phyloP scores from a whole-genome alignment of 2,888 invertebrate species.

The Cecidostiba fungosa region DNA sequence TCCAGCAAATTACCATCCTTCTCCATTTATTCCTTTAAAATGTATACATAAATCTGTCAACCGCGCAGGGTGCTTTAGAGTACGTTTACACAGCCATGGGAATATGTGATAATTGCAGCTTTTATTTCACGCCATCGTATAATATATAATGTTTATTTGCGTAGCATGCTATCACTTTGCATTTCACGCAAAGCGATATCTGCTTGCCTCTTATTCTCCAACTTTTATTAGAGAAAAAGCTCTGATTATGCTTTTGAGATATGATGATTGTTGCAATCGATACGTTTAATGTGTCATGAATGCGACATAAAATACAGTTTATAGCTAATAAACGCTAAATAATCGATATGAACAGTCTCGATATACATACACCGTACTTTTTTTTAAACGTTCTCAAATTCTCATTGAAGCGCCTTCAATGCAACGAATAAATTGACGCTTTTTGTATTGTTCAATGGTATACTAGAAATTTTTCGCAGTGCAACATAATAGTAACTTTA shows the following conservation, averaged over 20 bases:
- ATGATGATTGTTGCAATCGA: slow-evolving; percentile 31
- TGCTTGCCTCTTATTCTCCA: slow-evolving; percentile 49
- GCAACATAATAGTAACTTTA: slow-evolving; percentile 52
- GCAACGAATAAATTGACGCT: slow-evolving; percentile 43
- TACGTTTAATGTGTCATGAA: slow-evolving; percentile 30
- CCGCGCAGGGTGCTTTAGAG: slow-evolving; percentile 64
- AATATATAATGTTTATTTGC: slow-evolving; percentile 29
- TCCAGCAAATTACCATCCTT: slow-evolving; percentile 24
- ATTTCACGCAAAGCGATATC: slow-evolving; percentile 54
- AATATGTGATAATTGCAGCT: slow-evolving; percentile 61
- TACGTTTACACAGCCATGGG: slow-evolving; percentile 72
- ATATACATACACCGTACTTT: slow-evolving; percentile 38
- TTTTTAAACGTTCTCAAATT: slow-evolving; percentile 34
- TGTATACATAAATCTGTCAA: slow-evolving; percentile 46
- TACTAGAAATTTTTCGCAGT: slow-evolving; percentile 50
- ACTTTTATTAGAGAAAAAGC: slow-evolving; percentile 44
- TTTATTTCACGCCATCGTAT: slow-evolving; percentile 37
- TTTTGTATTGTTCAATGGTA: slow-evolving; percentile 31
- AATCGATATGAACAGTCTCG: slow-evolving; percentile 52
- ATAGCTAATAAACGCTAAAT: slow-evolving; percentile 27
- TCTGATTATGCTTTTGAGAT: slow-evolving; percentile 57
- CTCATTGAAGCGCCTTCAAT: slow-evolving; percentile 26
- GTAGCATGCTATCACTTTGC: slow-evolving; percentile 57
- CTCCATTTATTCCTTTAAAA: slow-evolving; percentile 38
- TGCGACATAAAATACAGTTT: slow-evolving; percentile 43